Conservation (phyloP, 2,113 vertebrate genomes). For the Galbula dea region DNA sequence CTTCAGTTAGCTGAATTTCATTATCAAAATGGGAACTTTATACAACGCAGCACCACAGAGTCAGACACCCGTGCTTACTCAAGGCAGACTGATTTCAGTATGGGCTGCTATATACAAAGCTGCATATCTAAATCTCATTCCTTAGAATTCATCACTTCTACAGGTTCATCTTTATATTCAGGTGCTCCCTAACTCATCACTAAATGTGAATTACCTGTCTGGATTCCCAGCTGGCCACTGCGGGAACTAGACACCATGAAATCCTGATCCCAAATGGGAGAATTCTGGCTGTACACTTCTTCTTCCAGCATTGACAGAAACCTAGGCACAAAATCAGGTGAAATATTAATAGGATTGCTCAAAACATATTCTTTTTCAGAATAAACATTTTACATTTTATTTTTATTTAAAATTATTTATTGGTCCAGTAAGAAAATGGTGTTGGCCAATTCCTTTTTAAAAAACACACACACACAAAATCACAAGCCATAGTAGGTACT, state of each 20-base stretch:
- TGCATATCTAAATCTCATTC: not conserved
- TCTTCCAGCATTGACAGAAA: constrained; percentile 98
- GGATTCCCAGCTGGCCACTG: constrained; percentile 84
- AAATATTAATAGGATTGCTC: not conserved
- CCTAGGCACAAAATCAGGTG: constrained; percentile 67
- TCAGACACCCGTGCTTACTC: not conserved
- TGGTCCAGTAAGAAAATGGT: not conserved
- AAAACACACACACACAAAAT: not conserved
- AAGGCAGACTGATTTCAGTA: not conserved
- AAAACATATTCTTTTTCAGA: not conserved
- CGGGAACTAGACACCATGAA: constrained; percentile 82
- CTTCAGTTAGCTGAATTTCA: not conserved
- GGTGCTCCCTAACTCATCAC: not conserved
- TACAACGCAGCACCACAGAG: not conserved
- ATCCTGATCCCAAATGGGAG: constrained; percentile 96
- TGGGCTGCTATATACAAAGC: not conserved
- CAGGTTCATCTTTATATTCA: not conserved
- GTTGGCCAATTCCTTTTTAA: not conserved
- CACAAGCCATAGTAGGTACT: not conserved
- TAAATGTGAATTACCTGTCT: constrained; percentile 76
- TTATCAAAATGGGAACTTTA: not conserved
- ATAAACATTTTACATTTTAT: not conserved
- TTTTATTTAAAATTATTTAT: not conserved
- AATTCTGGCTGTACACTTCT: constrained; percentile 95
- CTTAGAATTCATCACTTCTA: not conserved